A percentile compares a stretch with the other conserved stretches of the same genome.
These are phyloP conservation scores for Alloplasta piceator DNA, from an alignment of 2,888 invertebrate genomes.

Conservation along the genomic window DNA sequence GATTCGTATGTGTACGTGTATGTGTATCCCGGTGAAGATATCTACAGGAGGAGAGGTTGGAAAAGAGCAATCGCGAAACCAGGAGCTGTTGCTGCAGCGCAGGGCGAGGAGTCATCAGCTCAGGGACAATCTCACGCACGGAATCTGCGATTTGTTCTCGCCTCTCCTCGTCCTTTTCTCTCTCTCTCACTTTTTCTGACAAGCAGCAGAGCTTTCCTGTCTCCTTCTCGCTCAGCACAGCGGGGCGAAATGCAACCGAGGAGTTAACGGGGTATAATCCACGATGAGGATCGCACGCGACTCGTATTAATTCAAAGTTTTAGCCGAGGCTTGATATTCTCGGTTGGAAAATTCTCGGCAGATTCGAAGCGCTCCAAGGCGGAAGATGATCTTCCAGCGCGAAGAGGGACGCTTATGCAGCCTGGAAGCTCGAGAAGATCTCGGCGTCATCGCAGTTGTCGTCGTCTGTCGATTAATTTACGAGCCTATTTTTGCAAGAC, in stretches of 20 bases:
- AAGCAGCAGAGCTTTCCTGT: not conserved
- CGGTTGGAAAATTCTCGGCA: slow-evolving; percentile 13
- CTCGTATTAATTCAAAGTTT: slow-evolving; percentile 24
- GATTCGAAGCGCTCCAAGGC: not conserved
- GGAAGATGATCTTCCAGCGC: no score
- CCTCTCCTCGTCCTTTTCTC: slow-evolving; percentile 17
- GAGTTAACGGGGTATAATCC: slow-evolving; percentile 60
- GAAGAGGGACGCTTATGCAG: not conserved
- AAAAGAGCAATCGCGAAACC: slow-evolving; percentile 66
- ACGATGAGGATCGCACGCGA: slow-evolving; percentile 59
- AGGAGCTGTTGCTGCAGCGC: slow-evolving; percentile 71
- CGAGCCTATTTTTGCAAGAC: slow-evolving; percentile 65
- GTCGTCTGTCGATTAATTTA: slow-evolving; percentile 64
- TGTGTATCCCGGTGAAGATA: slow-evolving; percentile 10
- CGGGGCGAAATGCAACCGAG: slow-evolving; percentile 38
- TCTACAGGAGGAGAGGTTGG: slow-evolving; percentile 15
- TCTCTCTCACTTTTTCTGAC: not conserved
- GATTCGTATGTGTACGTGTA: slow-evolving; percentile 39
- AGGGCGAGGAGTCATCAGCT: slow-evolving; percentile 45
- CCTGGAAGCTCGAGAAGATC: not conserved
- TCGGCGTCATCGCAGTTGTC: not conserved
- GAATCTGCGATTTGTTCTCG: slow-evolving; percentile 72
- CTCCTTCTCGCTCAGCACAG: slow-evolving; percentile 4
- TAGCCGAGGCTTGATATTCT: not conserved
- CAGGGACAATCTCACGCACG: slow-evolving; percentile 74